These are phyloP conservation scores for Epinephelus fuscoguttatus DNA, from an alignment of 2,113 vertebrate genomes.

Conservation along the genomic window DNA sequence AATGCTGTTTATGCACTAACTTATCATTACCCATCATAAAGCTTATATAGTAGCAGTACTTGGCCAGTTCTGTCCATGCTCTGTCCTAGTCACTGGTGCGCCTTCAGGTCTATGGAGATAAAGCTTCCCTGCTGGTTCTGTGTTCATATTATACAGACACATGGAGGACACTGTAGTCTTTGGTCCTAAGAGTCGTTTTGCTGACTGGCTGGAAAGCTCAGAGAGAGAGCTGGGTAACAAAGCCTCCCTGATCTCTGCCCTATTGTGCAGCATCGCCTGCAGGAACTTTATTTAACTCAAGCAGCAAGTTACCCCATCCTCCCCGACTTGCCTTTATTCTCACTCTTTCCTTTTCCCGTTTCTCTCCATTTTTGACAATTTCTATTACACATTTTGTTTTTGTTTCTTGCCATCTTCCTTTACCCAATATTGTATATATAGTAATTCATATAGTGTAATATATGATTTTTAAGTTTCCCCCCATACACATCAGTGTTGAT, in stretches of 20 bases:
- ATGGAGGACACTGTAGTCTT: constrained; percentile 25
- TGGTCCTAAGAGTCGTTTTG: constrained; percentile 28
- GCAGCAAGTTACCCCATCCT: constrained; percentile 11
- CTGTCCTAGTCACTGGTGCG: constrained; percentile 17
- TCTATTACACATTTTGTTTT: not conserved
- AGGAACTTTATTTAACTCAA: constrained; percentile 19
- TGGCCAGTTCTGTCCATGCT: not conserved
- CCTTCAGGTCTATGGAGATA: constrained; percentile 8
- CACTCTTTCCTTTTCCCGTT: not conserved
- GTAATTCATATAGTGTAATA: not conserved
- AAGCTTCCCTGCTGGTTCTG: constrained; percentile 16
- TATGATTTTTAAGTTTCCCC: not conserved
- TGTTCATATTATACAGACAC: constrained; percentile 33
- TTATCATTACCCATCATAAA: not conserved
- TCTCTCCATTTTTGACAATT: not conserved
- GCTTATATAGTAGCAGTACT: not conserved
- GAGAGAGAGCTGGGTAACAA: constrained; percentile 38
- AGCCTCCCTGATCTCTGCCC: constrained; percentile 55
- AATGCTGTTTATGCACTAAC: not conserved
- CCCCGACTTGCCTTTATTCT: not conserved
- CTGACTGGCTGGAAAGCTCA: constrained; percentile 51
- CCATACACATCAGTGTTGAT: not conserved
- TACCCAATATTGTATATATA: not conserved
- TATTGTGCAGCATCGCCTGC: constrained; percentile 31
- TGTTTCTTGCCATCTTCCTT: not conserved